phyloP scores from a whole-genome alignment of 2,113 vertebrate species.

The Mastomys coucha region DNA sequence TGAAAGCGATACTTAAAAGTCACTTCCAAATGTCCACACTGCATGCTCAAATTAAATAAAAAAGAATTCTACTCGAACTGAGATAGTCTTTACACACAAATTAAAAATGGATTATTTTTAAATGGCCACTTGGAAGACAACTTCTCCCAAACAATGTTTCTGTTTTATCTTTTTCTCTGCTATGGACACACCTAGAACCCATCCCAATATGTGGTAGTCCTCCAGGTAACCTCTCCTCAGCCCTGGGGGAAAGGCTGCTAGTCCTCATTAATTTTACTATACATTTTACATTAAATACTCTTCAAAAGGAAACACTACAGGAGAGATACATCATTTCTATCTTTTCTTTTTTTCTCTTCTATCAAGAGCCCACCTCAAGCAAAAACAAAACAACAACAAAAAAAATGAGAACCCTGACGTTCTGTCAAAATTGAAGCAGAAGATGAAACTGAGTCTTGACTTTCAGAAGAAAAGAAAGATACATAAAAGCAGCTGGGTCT shows the following conservation, averaged over 20 bases:
- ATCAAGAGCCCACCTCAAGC: neutral
- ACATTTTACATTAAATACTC: neutral
- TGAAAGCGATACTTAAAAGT: neutral
- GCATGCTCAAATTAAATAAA: conserved; percentile 46
- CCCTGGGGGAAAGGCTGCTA: neutral
- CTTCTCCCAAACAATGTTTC: neutral
- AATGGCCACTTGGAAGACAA: conserved; percentile 1
- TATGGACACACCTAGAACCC: neutral
- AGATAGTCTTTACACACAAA: conserved; percentile 48
- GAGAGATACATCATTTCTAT: neutral
- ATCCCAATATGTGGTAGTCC: neutral
- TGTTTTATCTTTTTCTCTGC: neutral
- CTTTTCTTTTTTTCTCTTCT: conserved; percentile 44
- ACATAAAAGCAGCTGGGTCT: conserved; percentile 35
- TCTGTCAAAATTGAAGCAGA: conserved; percentile 37
- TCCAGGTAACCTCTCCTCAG: conserved; percentile 5
- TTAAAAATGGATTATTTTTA: conserved; percentile 46
- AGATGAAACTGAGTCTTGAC: neutral
- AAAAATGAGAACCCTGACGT: conserved; percentile 17
- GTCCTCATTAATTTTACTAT: neutral
- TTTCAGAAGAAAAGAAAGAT: conserved; percentile 10
- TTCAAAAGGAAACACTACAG: neutral
- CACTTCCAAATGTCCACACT: neutral
- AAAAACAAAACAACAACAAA: neutral
- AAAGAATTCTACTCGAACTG: conserved; percentile 4